Evolutionary conservation across 2,888 invertebrate species (phyloP).

Genomic region (Nasonovia ribisnigri): DNA sequence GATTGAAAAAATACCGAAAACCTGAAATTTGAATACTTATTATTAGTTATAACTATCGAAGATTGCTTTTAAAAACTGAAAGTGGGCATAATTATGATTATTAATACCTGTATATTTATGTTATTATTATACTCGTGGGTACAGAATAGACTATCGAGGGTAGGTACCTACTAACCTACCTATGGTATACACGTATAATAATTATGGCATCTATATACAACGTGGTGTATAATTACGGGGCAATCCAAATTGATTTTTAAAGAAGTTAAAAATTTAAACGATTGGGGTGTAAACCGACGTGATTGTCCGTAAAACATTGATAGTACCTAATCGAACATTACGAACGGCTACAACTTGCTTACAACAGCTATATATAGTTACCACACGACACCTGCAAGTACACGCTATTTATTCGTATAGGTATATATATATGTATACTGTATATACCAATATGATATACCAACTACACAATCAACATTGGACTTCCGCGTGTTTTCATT

Average conservation of each 20-base stretch:
- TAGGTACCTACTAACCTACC: constrained; percentile 1
- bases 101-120: not conserved
- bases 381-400: not conserved
- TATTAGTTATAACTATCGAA: not conserved
- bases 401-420: not conserved
- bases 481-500: constrained; percentile 1
- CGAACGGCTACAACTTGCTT: not conserved
- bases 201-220: not conserved
- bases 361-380: not conserved
- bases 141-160: not conserved
- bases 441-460: not conserved
- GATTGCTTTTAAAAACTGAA: not conserved
- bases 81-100: not conserved
- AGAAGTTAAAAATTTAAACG: not conserved
- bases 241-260: not conserved
- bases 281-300: not conserved
- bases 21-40: not conserved
- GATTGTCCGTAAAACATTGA: constrained; percentile 6
- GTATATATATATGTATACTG: too few relatives aligned
- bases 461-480: not conserved
- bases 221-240: not conserved
- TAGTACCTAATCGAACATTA: constrained; percentile 40
- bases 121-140: not conserved
- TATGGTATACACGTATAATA: not conserved
- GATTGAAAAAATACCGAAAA: not conserved